Conservation (phyloP, 2,113 vertebrate genomes). For the Paradoxurus hermaphroditus region DNA sequence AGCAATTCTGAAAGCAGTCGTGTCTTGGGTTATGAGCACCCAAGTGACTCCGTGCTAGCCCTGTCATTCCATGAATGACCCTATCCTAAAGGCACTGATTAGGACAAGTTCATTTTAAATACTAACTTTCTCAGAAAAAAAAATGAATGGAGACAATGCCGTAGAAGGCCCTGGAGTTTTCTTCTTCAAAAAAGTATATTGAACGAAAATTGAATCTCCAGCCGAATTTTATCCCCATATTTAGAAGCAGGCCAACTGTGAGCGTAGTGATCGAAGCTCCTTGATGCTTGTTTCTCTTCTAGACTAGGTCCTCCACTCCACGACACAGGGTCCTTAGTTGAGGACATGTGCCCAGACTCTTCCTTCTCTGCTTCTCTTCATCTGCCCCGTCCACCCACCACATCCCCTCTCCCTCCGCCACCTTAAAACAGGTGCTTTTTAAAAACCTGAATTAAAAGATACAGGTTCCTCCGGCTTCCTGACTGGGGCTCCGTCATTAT, state of each 20-base stretch:
- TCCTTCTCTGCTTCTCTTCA: background rate
- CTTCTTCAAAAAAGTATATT: background rate
- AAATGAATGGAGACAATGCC: background rate
- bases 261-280: background rate
- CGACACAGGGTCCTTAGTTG: fast-evolving
- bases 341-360: background rate
- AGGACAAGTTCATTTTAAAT: background rate
- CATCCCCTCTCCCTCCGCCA: background rate
- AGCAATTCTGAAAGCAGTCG: background rate
- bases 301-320: background rate
- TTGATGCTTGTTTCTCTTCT: background rate
- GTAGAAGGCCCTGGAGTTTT: background rate
- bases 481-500: background rate
- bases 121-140: background rate
- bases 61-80: background rate
- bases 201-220: background rate
- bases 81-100: background rate
- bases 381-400: background rate
- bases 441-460: background rate
- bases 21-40: background rate
- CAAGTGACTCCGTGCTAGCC: background rate
- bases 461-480: background rate
- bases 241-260: background rate
- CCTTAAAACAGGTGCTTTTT: constrained; percentile 60
- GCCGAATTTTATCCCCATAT: background rate